These are phyloP conservation scores for Loxodonta africana DNA, from an alignment of 2,113 vertebrate genomes.

Conservation along the genomic window DNA sequence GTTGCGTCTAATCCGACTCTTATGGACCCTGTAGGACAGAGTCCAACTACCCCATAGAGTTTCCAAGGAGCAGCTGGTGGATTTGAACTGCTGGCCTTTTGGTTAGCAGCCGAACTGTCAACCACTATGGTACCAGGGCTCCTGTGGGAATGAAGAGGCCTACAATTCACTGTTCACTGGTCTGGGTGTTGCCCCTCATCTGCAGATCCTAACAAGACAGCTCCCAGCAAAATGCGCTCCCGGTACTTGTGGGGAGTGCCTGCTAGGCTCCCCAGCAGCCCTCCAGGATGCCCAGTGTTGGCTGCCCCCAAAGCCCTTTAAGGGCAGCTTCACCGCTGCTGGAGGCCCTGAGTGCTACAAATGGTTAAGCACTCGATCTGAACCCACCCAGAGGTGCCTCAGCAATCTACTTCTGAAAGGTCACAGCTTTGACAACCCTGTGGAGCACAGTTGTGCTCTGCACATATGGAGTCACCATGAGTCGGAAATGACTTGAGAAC, in stretches of 20 bases:
- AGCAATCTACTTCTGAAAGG: not conserved
- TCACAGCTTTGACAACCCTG: not conserved
- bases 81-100: not conserved
- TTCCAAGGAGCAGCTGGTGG: not conserved
- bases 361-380: no score
- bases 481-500: not conserved
- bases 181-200: not conserved
- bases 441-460: not conserved
- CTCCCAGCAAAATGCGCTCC: not conserved
- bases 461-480: not conserved
- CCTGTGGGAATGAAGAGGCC: not conserved
- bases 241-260: not conserved
- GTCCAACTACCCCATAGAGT: no score
- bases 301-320: not conserved
- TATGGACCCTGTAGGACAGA: no score
- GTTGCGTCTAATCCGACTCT: no score
- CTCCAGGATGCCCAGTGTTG: not conserved
- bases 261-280: not conserved
- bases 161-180: not conserved
- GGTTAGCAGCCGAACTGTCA: not conserved
- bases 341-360: no score
- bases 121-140: no score
- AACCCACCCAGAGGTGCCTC: not conserved
- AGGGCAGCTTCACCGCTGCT: no score
- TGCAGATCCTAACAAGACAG: not conserved